phyloP scores from a whole-genome alignment of 2,113 vertebrate genomes.

The Eudyptes chrysolophus region DNA sequence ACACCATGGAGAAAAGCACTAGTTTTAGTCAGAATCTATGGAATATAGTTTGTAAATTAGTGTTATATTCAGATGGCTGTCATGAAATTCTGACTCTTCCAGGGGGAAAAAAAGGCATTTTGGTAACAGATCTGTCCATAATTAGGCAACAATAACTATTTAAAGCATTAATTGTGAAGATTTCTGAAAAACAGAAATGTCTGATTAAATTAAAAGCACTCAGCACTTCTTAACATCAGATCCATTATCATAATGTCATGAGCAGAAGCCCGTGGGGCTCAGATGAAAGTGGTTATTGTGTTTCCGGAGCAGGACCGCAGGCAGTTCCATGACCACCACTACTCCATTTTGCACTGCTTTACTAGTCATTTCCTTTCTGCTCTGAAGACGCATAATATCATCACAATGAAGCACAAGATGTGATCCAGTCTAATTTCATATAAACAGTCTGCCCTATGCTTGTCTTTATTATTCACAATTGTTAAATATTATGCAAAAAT shows the following conservation, averaged over 20 bases:
- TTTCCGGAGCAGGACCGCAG: neutral
- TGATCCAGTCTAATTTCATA: neutral
- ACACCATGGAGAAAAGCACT: neutral
- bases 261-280: neutral
- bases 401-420: neutral
- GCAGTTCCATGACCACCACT: neutral
- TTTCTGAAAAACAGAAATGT: neutral
- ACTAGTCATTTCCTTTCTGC: neutral
- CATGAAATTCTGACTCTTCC: neutral
- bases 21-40: neutral
- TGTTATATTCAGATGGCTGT: neutral
- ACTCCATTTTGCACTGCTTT: neutral
- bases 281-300: accelerated
- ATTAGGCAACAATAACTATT: neutral
- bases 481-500: neutral
- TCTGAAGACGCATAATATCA: neutral
- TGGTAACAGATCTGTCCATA: neutral
- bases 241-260: neutral
- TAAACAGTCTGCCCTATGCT: neutral
- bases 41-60: neutral
- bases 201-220: neutral
- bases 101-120: neutral
- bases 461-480: neutral
- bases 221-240: neutral
- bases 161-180: neutral